These are phyloP conservation scores for Melanogrammus aeglefinus DNA, from an alignment of 2,797 vertebrate species.

Conservation along the genomic window DNA sequence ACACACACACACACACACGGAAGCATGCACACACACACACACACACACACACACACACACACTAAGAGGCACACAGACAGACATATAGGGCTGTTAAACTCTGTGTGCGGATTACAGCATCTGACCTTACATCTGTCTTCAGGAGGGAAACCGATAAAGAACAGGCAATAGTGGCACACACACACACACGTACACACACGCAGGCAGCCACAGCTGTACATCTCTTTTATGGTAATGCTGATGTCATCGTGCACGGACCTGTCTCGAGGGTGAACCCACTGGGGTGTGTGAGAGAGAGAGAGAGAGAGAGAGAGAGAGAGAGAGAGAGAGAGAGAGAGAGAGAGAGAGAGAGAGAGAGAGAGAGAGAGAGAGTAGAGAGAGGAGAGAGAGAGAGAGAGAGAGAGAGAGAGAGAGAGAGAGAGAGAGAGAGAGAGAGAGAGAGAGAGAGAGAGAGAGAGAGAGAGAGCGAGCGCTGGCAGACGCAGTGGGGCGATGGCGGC, in stretches of 20 bases:
- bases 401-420: no score
- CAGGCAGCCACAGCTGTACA: no score
- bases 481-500: constrained; percentile 84
- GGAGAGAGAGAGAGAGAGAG: no score
- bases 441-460: no score
- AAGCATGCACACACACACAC: constrained; percentile 30
- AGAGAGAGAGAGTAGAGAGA: no score
- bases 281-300: constrained; percentile 1
- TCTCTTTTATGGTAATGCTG: constrained; percentile 52
- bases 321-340: no score
- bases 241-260: constrained; percentile 35
- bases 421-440: no score
- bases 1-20: no score
- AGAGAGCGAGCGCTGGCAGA: constrained; percentile 62
- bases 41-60: constrained; percentile 24
- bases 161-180: constrained; percentile 25
- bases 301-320: no score
- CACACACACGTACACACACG: no score
- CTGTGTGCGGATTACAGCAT: constrained; percentile 74
- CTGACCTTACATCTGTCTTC: constrained; percentile 88
- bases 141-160: constrained; percentile 47
- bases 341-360: no score
- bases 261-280: constrained; percentile 52
- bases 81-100: constrained; percentile 59
- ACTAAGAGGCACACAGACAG: not conserved